Percentiles rank a stretch among this genome's conserved stretches.
Conservation (phyloP, 2,888 invertebrate species). For the Mystacides longicornis region DNA sequence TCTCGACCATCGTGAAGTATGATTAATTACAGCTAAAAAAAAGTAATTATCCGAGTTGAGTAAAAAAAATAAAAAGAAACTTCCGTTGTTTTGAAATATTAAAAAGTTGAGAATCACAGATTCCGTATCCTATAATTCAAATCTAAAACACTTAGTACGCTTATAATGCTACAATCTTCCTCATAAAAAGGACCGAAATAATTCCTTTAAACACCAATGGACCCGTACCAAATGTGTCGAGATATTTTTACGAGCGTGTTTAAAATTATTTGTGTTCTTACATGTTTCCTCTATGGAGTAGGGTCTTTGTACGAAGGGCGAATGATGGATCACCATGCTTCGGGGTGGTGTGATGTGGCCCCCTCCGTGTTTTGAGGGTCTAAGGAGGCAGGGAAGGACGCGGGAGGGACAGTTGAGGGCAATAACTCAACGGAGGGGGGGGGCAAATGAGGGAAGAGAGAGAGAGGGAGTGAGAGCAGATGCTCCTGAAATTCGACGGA, state of each 20-base stretch:
- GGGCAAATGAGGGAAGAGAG: constrained; percentile 5
- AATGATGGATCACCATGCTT: constrained; percentile 25
- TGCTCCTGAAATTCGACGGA: constrained; percentile 20
- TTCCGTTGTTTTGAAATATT: background rate
- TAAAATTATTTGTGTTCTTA: background rate
- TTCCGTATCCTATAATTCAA: constrained; percentile 7
- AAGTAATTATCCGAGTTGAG: background rate
- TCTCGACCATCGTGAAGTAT: background rate
- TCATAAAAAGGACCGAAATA: background rate
- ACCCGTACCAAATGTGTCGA: too few relatives aligned
- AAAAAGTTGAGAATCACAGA: constrained; percentile 18
- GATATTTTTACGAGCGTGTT: background rate
- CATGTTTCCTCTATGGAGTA: background rate
- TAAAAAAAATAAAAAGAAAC: background rate
- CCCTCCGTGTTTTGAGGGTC: constrained; percentile 3
- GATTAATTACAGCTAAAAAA: background rate
- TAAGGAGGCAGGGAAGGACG: constrained; percentile 9
- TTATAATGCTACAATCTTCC: background rate
- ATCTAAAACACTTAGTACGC: background rate
- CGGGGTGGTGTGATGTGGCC: constrained; percentile 13
- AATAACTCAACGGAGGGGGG: constrained; percentile 11
- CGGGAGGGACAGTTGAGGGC: constrained; percentile 9
- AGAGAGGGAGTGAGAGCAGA: constrained; percentile 18
- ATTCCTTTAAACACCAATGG: too few relatives aligned
- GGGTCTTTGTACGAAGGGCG: constrained; percentile 12